These are phyloP conservation scores for Polypterus bichir DNA, from an alignment of 2,113 vertebrate species.

Conservation along the genomic window DNA sequence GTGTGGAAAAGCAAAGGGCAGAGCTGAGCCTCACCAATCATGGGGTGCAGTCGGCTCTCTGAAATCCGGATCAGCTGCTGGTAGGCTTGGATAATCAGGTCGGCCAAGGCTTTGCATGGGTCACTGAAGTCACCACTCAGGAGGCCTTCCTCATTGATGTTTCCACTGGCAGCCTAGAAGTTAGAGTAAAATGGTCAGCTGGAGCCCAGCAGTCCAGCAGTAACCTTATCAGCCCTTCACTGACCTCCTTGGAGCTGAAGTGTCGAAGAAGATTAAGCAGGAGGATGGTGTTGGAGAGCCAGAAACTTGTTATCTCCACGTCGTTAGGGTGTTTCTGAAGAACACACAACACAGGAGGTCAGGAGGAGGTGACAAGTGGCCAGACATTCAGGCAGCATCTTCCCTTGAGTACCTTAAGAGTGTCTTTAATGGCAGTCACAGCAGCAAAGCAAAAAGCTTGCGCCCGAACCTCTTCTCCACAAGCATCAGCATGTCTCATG, in stretches of 20 bases:
- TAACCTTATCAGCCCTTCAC: constrained; percentile 26
- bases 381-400: no score
- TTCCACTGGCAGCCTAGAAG: not conserved
- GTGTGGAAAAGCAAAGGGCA: no score
- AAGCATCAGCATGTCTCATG: constrained; percentile 42
- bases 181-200: not conserved
- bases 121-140: constrained; percentile 32
- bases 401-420: constrained; percentile 45
- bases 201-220: not conserved
- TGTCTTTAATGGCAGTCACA: constrained; percentile 43
- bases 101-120: constrained; percentile 30
- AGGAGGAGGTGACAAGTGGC: not conserved
- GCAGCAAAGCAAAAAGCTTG: constrained; percentile 33
- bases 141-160: constrained; percentile 24
- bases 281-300: constrained; percentile 51
- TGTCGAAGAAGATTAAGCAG: constrained; percentile 53
- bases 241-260: constrained; percentile 29
- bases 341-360: not conserved
- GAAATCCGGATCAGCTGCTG: constrained; percentile 58
- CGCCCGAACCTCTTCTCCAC: constrained; percentile 26
- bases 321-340: constrained; percentile 47
- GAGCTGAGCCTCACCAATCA: constrained; percentile 36
- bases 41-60: constrained; percentile 41
- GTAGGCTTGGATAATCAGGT: constrained; percentile 57
- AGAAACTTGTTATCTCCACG: constrained; percentile 40